Conservation (phyloP, 2,888 invertebrate species). For the Diachrysia chrysitis region DNA sequence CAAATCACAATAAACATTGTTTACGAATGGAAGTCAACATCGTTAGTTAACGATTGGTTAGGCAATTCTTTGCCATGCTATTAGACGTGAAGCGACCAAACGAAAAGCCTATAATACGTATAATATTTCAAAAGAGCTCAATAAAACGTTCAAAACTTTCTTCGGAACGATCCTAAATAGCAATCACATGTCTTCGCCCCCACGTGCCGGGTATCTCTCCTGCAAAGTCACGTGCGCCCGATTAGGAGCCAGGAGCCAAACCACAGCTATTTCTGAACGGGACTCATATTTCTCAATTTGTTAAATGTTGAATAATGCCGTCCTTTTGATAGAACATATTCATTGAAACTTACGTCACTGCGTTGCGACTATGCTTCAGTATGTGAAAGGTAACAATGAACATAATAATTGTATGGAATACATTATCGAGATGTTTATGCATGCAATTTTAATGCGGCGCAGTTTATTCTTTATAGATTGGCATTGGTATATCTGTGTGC, state of each 20-base stretch:
- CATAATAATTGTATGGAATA: conserved; percentile 48
- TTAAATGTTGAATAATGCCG: conserved; percentile 47
- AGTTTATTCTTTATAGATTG: conserved; percentile 32
- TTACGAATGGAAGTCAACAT: not conserved
- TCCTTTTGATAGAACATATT: conserved; percentile 46
- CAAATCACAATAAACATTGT: not conserved
- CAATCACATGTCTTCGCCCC: conserved; percentile 57
- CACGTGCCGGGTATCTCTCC: conserved; percentile 59
- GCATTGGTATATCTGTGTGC: conserved; percentile 23
- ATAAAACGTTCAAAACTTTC: conserved; percentile 28
- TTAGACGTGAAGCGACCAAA: conserved; percentile 2
- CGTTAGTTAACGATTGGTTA: conserved; percentile 4
- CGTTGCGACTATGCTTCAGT: conserved; percentile 40
- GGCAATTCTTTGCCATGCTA: not conserved
- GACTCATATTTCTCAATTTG: conserved; percentile 53
- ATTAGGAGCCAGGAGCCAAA: conserved; percentile 67
- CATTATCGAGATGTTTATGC: conserved; percentile 53
- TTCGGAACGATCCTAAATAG: conserved; percentile 40
- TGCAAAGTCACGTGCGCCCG: conserved; percentile 67
- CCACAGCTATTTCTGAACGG: conserved; percentile 67
- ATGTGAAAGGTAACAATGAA: conserved; percentile 50
- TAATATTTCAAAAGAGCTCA: conserved; percentile 5
- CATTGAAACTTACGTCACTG: conserved; percentile 36
- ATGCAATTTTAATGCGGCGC: conserved; percentile 40
- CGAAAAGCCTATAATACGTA: not conserved